Evolutionary conservation across 2,888 invertebrate species (phyloP).

Genomic region (Drosophila quinaria): DNA sequence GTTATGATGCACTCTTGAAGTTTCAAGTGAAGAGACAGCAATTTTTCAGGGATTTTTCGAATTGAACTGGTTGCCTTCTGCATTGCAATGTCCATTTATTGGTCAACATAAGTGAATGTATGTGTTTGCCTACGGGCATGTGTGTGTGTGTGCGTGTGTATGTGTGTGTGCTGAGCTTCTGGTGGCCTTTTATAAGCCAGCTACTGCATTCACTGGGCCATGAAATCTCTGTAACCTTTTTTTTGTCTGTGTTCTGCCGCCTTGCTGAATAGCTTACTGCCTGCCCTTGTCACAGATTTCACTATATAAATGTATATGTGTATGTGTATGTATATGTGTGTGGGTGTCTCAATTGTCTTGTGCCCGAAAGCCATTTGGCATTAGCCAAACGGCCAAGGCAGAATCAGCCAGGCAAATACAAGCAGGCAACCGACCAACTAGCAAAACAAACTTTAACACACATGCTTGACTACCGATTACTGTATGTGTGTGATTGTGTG

Average conservation of each 20-base stretch:
- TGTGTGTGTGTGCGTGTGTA: not conserved
- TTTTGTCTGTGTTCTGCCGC: constrained; percentile 32
- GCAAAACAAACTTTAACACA: constrained; percentile 51
- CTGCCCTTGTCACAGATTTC: constrained; percentile 54
- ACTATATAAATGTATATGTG: not conserved
- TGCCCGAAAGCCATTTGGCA: constrained; percentile 68
- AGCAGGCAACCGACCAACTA: constrained; percentile 51
- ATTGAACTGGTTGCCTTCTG: constrained; percentile 27
- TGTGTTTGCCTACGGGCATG: constrained; percentile 1
- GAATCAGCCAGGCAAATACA: constrained; percentile 56
- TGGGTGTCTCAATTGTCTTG: constrained; percentile 67
- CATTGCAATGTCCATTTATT: constrained; percentile 33
- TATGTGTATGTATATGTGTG: constrained; percentile 14
- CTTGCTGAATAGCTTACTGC: constrained; percentile 49
- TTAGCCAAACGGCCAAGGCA: constrained; percentile 58
- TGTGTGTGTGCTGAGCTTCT: constrained; percentile 18
- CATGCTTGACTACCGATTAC: constrained; percentile 29
- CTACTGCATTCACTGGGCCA: constrained; percentile 59
- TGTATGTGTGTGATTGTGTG: constrained; percentile 11
- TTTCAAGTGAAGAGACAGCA: constrained; percentile 57
- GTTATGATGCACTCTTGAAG: constrained; percentile 46
- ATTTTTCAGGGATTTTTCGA: constrained; percentile 55
- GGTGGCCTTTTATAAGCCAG: constrained; percentile 36
- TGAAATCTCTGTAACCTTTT: constrained; percentile 75
- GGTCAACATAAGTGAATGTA: constrained; percentile 24